These are phyloP conservation scores for Xylocampa areola DNA, from an alignment of 2,888 invertebrate species.

Conservation along the genomic window DNA sequence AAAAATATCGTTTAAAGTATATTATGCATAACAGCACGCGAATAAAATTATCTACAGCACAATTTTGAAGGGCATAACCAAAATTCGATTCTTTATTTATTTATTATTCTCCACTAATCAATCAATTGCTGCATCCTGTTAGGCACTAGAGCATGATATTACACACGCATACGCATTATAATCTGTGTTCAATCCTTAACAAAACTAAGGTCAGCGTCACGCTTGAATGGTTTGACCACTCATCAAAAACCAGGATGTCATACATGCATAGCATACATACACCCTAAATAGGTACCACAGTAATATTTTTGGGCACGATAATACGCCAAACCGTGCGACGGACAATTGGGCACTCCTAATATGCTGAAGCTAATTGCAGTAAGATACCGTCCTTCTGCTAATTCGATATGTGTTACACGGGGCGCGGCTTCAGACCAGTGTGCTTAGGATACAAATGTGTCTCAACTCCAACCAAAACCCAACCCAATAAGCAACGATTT, in stretches of 20 bases:
- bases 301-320: constrained; percentile 40
- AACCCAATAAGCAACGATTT: constrained; percentile 55
- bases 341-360: constrained; percentile 80
- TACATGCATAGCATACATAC: constrained; percentile 37
- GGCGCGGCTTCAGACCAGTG: constrained; percentile 72
- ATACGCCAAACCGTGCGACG: constrained; percentile 52
- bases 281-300: constrained; percentile 31
- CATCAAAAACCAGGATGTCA: constrained; percentile 44
- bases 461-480: constrained; percentile 47
- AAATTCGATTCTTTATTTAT: too few species aligned
- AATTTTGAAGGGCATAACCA: too few species aligned
- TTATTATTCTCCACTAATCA: too few species aligned
- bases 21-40: too few species aligned
- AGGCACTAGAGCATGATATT: too few species aligned
- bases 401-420: constrained; percentile 88
- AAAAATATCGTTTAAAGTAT: too few species aligned
- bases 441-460: constrained; percentile 69
- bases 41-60: too few species aligned
- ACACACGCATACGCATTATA: not conserved
- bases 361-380: constrained; percentile 87
- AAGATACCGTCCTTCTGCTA: constrained; percentile 88
- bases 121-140: too few species aligned
- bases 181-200: constrained; percentile 8
- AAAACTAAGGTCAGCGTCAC: constrained; percentile 18
- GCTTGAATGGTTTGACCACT: constrained; percentile 10